Base-by-base conservation (phyloP, 2,797 vertebrate genomes). In the Cephalopachus bancanus region DNA sequence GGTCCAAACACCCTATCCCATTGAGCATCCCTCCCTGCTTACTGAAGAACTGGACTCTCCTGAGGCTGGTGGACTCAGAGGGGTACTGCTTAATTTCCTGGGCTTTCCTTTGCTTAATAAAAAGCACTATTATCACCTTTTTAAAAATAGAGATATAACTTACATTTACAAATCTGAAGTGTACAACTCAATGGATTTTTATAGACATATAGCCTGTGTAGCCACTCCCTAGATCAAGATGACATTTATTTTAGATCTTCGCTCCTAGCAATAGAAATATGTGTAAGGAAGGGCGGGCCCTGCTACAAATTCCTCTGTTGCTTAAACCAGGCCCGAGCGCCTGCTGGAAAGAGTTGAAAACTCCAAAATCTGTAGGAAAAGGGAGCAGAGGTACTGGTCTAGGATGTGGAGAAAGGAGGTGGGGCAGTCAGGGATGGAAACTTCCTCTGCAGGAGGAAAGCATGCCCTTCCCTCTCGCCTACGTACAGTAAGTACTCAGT, bases 71-170 rank as follows among this genome's bases (percentile, higher is more conserved):
- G 19, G 79, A 79, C 59, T 88, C 64, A 57, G 49, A 79, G 33
- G 9, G 33, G 28, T 26, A 71, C 0, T 60, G n/a, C 49, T 95
- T 69, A 84, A 84, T 74, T 88, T 89, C 64, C 87, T 5, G 28
- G 53, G 60, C 60, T 22, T 88, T 67, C 33, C 16, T 90, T 90
- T 67, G 17, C 19, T 93, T 72, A 83, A 88, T 6, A 69, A 88
- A 90, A 83, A 72, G 28, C 33, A 67, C 49, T 55, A 60, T 33
- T 57, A 62, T 67, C 30, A 89, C 55, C 33, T 85, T 75, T 94
- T 64, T 17, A 69, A 72, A 83, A 76, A 88, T 1, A 28, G 57
- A 86, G 53, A 72, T 19, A 30, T 16, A 60, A 85, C 76, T 86
- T 81, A 78, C 8, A 79, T 30, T 71, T 33, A 55, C 0, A 72